Base-by-base conservation (phyloP, 2,113 vertebrate genomes). In the Nerophis ophidion region DNA sequence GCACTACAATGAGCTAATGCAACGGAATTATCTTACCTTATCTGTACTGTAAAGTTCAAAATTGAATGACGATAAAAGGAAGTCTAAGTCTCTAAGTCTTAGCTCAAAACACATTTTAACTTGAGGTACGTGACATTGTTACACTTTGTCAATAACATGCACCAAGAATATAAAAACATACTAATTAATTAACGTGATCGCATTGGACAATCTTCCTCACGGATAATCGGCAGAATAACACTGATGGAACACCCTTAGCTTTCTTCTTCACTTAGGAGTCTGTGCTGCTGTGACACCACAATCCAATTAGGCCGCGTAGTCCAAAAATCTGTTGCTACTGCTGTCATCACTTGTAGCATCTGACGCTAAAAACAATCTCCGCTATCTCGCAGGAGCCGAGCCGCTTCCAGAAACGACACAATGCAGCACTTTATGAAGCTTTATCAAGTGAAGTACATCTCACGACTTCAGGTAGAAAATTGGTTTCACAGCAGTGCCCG, bases 401-500 rank as follows among this genome's bases (percentile, higher is more conserved):
- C 47, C 5, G 65, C 38, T 66, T 53, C 68, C 68, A 70, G 76
- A 79, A 84, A 70, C 77, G 74, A 79, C 74, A 76, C 71, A 75
- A 70, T 73, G 80, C 66, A 71, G 72, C 65, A 56, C 52, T 70
- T 67, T 56, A 42, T 60, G 62, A 72, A 76, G 78, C 70, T 75
- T 81, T 77, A 75, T 81, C 76, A 81, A 83, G 70, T 66, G 50
- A 50, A 55, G 60, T 71, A 63, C 76, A 68, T 77, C 75, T 80
- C 61, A 47, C 57, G 44, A 70, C 62, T 63, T 67, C 56, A 58
- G 73, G 59, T 64, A 65, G 68, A 75, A 73, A 75, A 81, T 70
- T 71, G 70, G 73, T 77, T 85, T 79, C 78, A 68, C 76, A 79
- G 77, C 68, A 63, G 62, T 45, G 52, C 44, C 69, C 75, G 72